Percentiles rank a stretch among this genome's conserved stretches.
Evolutionary conservation across 2,888 invertebrate genomes (phyloP).

Genomic region (Synanthedon andrenaeformis): DNA sequence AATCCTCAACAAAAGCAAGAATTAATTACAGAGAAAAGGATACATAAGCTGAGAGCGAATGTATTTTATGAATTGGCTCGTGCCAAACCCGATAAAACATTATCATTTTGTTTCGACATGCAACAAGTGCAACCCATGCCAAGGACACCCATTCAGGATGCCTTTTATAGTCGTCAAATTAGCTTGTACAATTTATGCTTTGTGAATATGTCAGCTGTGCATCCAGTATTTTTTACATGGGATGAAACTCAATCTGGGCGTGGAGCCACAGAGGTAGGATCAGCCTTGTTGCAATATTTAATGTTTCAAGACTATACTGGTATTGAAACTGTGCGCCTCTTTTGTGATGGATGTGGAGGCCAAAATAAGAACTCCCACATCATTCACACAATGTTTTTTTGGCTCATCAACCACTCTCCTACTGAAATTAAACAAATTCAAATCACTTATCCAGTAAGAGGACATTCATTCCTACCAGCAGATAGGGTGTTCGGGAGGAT

Average conservation of each 20-base stretch:
- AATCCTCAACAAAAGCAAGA: neutral
- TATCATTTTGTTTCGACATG: too few species aligned
- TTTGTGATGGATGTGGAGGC: constrained; percentile 6
- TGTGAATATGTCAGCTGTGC: constrained; percentile 1
- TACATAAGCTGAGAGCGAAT: constrained; percentile 7
- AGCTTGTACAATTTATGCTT: constrained; percentile 2
- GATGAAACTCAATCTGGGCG: constrained; percentile 3
- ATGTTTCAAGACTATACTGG: neutral
- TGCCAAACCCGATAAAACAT: too few species aligned
- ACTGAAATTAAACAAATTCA: constrained; percentile 1
- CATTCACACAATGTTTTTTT: constrained; percentile 1
- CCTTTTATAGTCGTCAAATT: neutral
- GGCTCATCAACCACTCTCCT: constrained; percentile 1
- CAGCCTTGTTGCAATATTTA: constrained; percentile 5
- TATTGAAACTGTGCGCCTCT: constrained; percentile 2
- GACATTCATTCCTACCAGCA: constrained; percentile 4
- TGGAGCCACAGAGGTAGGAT: constrained; percentile 6
- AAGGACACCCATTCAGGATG: too few species aligned
- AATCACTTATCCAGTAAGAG: constrained; percentile 3
- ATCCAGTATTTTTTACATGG: constrained; percentile 1
- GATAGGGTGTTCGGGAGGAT: constrained; percentile 3
- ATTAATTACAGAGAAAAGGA: constrained; percentile 5
- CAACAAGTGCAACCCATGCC: too few species aligned
- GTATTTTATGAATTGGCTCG: constrained; percentile 4
- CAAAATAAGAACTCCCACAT: constrained; percentile 8